Evolutionary conservation across 2,113 vertebrate genomes (phyloP).

Genomic region (Numenius arquata): DNA sequence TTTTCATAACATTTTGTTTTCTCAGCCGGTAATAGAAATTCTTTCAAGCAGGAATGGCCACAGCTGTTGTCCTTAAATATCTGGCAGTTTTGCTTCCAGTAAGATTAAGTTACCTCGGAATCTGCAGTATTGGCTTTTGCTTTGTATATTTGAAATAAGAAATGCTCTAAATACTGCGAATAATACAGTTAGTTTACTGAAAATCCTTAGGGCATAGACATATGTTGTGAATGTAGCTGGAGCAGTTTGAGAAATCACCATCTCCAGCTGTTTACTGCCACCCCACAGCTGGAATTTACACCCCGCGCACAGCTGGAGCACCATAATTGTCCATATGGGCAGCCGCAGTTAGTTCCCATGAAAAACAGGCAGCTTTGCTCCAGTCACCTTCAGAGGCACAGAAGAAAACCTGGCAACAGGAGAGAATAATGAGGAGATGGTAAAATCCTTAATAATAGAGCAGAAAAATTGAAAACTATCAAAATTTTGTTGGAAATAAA

Average conservation of each 20-base stretch:
- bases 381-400: not conserved
- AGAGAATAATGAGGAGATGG: not conserved
- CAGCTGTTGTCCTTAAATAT: slow-evolving; percentile 34
- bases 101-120: slow-evolving; percentile 13
- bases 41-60: not conserved
- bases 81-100: slow-evolving; percentile 23
- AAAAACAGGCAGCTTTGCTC: not conserved
- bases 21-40: not conserved
- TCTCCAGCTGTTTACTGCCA: not conserved
- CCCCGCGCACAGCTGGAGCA: not conserved
- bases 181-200: not conserved
- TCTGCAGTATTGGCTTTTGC: slow-evolving; percentile 5
- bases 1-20: slow-evolving; percentile 31
- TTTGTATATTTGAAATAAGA: not conserved
- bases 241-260: not conserved
- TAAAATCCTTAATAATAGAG: not conserved
- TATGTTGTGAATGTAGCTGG: not conserved
- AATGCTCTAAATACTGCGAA: slow-evolving; percentile 13
- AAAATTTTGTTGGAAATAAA: not conserved
- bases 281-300: not conserved
- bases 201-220: slow-evolving; percentile 11
- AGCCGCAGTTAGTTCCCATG: not conserved
- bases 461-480: not conserved
- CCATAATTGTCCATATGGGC: not conserved
- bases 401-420: not conserved